Percentiles rank a stretch among this genome's conserved stretches.
phyloP scores from a whole-genome alignment of 2,888 invertebrate genomes.

The Chesias legatella region DNA sequence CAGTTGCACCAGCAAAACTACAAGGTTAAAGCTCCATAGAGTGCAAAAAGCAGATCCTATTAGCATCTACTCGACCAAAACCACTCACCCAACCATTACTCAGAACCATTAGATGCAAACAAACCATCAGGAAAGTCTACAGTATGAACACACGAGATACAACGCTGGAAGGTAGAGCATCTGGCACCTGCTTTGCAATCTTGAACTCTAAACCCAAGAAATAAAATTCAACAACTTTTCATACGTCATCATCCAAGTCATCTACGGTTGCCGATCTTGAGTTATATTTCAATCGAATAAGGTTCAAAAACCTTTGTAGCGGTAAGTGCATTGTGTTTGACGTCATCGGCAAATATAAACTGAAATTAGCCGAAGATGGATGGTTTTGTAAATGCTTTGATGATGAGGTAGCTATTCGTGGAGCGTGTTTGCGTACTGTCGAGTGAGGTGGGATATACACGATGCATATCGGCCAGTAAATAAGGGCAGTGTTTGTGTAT shows the following conservation, averaged over 20 bases:
- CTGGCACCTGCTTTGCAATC: no score
- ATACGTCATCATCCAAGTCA: not conserved
- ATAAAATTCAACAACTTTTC: no score
- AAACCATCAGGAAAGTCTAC: no score
- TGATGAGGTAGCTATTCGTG: slow-evolving; percentile 6
- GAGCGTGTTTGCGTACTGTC: slow-evolving; percentile 1
- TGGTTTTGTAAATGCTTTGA: slow-evolving; percentile 5
- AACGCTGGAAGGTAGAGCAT: no score
- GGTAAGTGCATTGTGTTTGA: slow-evolving; percentile 3
- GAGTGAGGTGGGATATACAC: not conserved
- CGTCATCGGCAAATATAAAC: slow-evolving; percentile 10
- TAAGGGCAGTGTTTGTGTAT: not conserved
- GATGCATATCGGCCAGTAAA: not conserved
- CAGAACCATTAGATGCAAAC: slow-evolving; percentile 3
- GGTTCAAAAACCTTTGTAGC: slow-evolving; percentile 3
- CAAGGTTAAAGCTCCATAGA: no score
- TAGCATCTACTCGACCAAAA: not conserved
- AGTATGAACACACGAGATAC: no score
- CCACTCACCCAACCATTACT: slow-evolving; percentile 2
- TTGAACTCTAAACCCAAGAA: no score
- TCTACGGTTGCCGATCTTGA: slow-evolving; percentile 3
- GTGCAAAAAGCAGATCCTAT: not conserved
- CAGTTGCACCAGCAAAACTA: no score
- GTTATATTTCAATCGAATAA: slow-evolving; percentile 3
- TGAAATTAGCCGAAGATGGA: slow-evolving; percentile 12